phyloP scores from a whole-genome alignment of 2,888 invertebrate genomes.

The Lasius platythorax region DNA sequence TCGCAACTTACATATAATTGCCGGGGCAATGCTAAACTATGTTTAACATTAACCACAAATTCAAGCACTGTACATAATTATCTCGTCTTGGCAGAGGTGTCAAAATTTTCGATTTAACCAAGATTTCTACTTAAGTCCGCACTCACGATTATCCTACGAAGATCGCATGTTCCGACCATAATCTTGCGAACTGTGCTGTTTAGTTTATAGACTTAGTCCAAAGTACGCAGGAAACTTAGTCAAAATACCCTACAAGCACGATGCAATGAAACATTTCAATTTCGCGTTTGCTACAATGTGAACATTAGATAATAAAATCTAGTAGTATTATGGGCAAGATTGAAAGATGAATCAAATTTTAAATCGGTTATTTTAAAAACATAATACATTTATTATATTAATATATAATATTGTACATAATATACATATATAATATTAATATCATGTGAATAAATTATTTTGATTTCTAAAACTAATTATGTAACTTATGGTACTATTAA shows the following conservation, averaged over 20 bases:
- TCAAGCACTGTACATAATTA: slow-evolving; percentile 32
- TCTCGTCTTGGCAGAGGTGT: slow-evolving; percentile 44
- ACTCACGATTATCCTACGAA: slow-evolving; percentile 36
- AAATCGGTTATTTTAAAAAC: background rate
- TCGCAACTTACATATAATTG: slow-evolving; percentile 16
- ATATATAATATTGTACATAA: no score
- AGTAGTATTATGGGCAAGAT: background rate
- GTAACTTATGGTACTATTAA: background rate
- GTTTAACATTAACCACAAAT: slow-evolving; percentile 32
- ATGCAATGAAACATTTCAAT: slow-evolving; percentile 57
- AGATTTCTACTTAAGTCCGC: slow-evolving; percentile 27
- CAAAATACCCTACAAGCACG: slow-evolving; percentile 44
- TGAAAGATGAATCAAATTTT: background rate
- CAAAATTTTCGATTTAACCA: slow-evolving; percentile 54
- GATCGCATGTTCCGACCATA: slow-evolving; percentile 46
- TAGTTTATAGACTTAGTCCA: slow-evolving; percentile 57
- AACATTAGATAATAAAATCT: slow-evolving; percentile 19
- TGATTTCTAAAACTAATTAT: background rate
- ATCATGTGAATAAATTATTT: background rate
- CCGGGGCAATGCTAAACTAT: slow-evolving; percentile 20
- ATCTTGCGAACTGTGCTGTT: slow-evolving; percentile 61
- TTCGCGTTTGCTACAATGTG: slow-evolving; percentile 21
- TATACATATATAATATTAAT: no score
- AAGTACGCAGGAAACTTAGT: slow-evolving; percentile 59
- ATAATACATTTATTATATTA: background rate